Evolutionary conservation across 1,140 invertebrate genomes (phyloP), one percentile per base, ranked within the genome.

Genomic region (Cepaea nemoralis): DNA sequence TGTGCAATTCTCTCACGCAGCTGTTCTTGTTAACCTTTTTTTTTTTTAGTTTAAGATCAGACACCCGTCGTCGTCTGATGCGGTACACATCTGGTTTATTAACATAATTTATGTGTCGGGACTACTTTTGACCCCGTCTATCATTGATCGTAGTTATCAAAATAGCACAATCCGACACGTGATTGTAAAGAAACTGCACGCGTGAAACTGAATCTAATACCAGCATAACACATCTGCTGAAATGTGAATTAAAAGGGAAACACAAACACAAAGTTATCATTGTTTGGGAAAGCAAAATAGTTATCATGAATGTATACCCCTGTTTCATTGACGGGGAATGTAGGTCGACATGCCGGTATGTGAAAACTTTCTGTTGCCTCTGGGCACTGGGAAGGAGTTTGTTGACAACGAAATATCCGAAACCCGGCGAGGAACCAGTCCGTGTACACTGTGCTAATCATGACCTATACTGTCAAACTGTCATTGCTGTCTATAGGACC

Each of bases 111-210:
- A 63, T 63, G 27, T 31, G 27, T 63, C 59, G 59, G 59, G 5
- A 63, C 59, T 63, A 63, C 59, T 63, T 63, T 63, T 63, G 59
- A 63, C 59, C 59, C 59, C 59, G 59, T 63, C 59, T 63, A 31
- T 63, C 59, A 63, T 63, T 63, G 59, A 63, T 63, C 27, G n/a
- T 14, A 24, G 50, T 31, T 63, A 14, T 27, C 6, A 63, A 63
- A 63, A 63, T 63, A 63, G 16, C n/a, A 31, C 59, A 31, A 27
- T 27, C 27, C n/a, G 33, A 16, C 59, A 63, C 27, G n/a, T 63
- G 59, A 63, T 16, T 31, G 10, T 31, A 6, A 12, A 5, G 27
- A 16, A 27, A 63, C 59, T 63, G 33, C 59, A 63, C 59, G 59
- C 59, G 59, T 63, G 59, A 31, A 27, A 2, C 27, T 31, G 59